These are phyloP conservation scores for Mareca penelope DNA, from an alignment of 2,797 vertebrate species.

Conservation along the genomic window DNA sequence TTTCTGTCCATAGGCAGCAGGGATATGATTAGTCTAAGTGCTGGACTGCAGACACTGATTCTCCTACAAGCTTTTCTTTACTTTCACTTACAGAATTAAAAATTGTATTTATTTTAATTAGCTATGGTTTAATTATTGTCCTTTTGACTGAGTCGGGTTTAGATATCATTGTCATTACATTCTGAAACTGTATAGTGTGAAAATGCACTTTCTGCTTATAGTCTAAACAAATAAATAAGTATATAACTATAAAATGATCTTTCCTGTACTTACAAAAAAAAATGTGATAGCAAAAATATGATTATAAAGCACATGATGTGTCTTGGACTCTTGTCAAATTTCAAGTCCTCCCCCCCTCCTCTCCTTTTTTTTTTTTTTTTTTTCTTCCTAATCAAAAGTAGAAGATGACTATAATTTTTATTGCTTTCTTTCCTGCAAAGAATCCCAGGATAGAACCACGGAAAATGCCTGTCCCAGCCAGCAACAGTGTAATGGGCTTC, in stretches of 20 bases:
- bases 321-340: background rate
- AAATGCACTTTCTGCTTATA: background rate
- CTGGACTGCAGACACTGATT: background rate
- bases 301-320: background rate
- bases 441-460: background rate
- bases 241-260: background rate
- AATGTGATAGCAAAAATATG: background rate
- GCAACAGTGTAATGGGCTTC: background rate
- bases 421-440: background rate
- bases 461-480: conserved; percentile 27
- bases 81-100: background rate
- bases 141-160: background rate
- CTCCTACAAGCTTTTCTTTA: background rate
- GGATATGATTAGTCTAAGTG: background rate
- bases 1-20: background rate
- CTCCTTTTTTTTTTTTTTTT: background rate
- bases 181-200: background rate
- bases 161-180: background rate
- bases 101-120: background rate
- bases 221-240: background rate
- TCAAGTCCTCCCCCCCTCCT: background rate
- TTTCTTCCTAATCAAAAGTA: background rate
- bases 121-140: background rate
- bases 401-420: background rate
- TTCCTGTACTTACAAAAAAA: background rate